Base-by-base conservation (phyloP, 2,113 vertebrate species). In the Ursus arctos region DNA sequence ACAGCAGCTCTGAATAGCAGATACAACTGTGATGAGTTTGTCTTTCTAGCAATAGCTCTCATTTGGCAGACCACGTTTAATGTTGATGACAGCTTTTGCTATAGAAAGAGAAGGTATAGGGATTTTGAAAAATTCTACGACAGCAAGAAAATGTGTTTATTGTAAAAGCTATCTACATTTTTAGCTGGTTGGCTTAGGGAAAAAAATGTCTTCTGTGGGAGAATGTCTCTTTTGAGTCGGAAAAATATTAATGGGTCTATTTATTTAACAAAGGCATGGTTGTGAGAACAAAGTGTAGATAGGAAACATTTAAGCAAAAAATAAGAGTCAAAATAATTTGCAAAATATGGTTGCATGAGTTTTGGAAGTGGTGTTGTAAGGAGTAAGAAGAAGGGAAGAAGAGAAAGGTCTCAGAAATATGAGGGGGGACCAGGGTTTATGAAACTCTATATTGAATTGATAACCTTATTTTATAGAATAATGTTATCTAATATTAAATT, bases 91-190 rank as follows among this genome's bases (percentile, higher is more conserved):
- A 87, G 22, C 7, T 89, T 88, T 79, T 74, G 7, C 53, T 85
- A 22, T 72, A 76, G 74, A 53, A 77, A 83, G 22, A 55, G 47
- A 93, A 94, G 43, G 19, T 53, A 36, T 2, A 95, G 21, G 2
- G 2, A 55, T 95, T 96, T 88, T 77, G 59, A 93, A 91, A 95
- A 40, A 88, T 57, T 57, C 19, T 47, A 18, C 89, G 82, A 91
- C 22, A 79, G 47, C 7, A 53, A 88, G 28, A 67, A 94, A 74
- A 87, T 2, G 12, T 77, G 2, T 51, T 96, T 90, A 22, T 55
- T 96, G 86, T 59, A 33, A 94, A 88, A 92, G 19, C 9, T 83
- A 47, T 86, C 43, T 81, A 72, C 2, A 55, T 55, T 69, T 79
- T 84, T 28, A 92, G 4, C 14, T 94, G 31, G 12, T 65, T 92